A percentile compares a stretch with the other conserved stretches of the same genome.
Evolutionary conservation across 1,140 invertebrate genomes (phyloP).

Genomic region (Brachionus rubens): DNA sequence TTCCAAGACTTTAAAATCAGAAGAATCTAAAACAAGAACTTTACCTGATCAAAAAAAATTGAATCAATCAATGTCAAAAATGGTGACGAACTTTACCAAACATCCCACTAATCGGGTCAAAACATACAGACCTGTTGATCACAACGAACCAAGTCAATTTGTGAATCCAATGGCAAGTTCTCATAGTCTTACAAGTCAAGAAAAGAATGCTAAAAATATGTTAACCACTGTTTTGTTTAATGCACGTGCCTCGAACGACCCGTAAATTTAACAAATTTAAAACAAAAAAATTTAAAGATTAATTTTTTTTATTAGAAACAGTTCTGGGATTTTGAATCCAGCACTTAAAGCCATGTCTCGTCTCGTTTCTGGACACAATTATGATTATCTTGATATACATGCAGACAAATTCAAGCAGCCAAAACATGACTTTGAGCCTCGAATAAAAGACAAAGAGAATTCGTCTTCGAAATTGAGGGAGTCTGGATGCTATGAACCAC

Average conservation of each 20-base stretch:
- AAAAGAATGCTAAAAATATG: background rate
- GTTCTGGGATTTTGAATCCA: background rate
- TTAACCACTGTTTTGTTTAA: constrained; percentile 7
- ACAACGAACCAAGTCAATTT: background rate
- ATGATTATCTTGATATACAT: constrained; percentile 29
- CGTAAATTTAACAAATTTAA: background rate
- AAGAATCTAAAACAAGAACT: background rate
- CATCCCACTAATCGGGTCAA: background rate
- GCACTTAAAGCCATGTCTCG: constrained; percentile 32
- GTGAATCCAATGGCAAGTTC: background rate
- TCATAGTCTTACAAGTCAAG: background rate
- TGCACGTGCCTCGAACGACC: background rate
- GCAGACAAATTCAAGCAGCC: constrained; percentile 29
- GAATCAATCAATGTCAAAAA: constrained; percentile 24
- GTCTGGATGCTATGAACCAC: constrained; percentile 8
- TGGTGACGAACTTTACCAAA: constrained; percentile 17
- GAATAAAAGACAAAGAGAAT: constrained; percentile 13
- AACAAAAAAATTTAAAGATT: background rate
- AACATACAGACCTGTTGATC: background rate
- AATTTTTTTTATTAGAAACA: background rate
- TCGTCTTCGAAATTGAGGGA: constrained; percentile 9
- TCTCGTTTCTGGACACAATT: constrained; percentile 30
- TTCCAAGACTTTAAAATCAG: background rate
- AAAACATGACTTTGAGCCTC: constrained; percentile 12
- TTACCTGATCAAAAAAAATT: constrained; percentile 28